Base-by-base conservation (phyloP, 1,140 invertebrate species). In the Cotesia typhae region DNA sequence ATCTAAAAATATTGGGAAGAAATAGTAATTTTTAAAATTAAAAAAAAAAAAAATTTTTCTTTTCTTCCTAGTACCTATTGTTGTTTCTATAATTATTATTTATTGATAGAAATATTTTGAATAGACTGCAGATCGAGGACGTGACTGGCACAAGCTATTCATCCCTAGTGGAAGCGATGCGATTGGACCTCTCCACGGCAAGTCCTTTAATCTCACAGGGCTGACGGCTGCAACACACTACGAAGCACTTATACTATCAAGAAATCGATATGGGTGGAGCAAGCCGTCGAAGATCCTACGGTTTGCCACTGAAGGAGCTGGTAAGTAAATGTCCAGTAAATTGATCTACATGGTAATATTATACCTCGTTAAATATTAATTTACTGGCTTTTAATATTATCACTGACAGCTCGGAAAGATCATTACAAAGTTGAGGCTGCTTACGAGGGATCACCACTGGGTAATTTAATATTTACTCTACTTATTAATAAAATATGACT, bases 211-310 rank as follows among this genome's bases (percentile, higher is more conserved):
- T 10, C 87, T 93, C 2, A 88, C 89, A 68, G 92, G 92, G 3
- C 84, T 94, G 6, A 88, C 89, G n/a, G 87, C 88, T 10, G 89
- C 89, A 47, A 91, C 89, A 0, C 88, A 90, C 4, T 94, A 94
- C 76, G 92, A 94, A 81, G 91, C 91, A 0, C 83, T 90, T 2
- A 87, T 94, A 5, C 87, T 90, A 20, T 91, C 92, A 1, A 89
- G 91, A 83, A 94, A 94, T 84, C 89, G 90, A 72, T 92, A 90
- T 75, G 92, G 92, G 3, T 92, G 90, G 89, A 92, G 92, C 64
- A 88, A 90, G 75, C 88, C 90, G 1, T 92, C 91, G 6, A 88
- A 89, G 14, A 87, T 91, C 36, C 86, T 91, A 53, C 86, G 89
- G 74, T 93, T 94, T 77, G 87, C 90, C 7, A 92, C 92, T 3